phyloP scores from a whole-genome alignment of 2,797 vertebrate genomes.

The Potorous gilbertii region DNA sequence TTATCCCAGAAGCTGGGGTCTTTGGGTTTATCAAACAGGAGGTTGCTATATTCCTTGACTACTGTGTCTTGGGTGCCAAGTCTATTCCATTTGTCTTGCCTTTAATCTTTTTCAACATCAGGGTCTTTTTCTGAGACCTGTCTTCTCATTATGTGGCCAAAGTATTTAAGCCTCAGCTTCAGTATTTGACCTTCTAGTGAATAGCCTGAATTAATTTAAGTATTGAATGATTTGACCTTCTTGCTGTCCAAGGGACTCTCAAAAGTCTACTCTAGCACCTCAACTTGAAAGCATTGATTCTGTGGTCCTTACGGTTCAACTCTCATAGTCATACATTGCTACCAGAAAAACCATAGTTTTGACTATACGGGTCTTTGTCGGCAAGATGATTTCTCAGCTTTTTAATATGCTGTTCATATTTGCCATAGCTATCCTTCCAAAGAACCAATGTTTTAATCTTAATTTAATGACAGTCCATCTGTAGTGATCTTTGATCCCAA shows the following conservation, averaged over 20 bases:
- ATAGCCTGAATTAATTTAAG: neutral
- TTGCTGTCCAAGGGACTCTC: neutral
- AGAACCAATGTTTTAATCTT: neutral
- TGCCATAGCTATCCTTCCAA: neutral
- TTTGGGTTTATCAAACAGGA: too few relatives aligned
- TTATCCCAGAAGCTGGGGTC: too few relatives aligned
- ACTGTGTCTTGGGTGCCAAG: too few relatives aligned
- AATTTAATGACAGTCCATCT: neutral
- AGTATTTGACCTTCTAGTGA: neutral
- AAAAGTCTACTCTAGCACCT: neutral
- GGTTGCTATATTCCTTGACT: too few relatives aligned
- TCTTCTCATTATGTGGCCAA: neutral
- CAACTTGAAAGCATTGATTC: neutral
- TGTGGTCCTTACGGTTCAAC: neutral
- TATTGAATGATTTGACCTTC: neutral
- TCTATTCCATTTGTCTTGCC: too few relatives aligned
- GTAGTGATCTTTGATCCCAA: neutral
- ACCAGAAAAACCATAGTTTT: neutral
- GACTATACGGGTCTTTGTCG: neutral
- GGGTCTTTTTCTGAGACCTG: neutral
- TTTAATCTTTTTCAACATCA: neutral
- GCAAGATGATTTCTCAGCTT: neutral
- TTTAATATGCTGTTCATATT: neutral
- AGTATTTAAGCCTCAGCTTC: neutral
- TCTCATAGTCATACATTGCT: neutral